Evolutionary conservation across 1,140 invertebrate genomes (phyloP).

Genomic region (Calosoma granatense): DNA sequence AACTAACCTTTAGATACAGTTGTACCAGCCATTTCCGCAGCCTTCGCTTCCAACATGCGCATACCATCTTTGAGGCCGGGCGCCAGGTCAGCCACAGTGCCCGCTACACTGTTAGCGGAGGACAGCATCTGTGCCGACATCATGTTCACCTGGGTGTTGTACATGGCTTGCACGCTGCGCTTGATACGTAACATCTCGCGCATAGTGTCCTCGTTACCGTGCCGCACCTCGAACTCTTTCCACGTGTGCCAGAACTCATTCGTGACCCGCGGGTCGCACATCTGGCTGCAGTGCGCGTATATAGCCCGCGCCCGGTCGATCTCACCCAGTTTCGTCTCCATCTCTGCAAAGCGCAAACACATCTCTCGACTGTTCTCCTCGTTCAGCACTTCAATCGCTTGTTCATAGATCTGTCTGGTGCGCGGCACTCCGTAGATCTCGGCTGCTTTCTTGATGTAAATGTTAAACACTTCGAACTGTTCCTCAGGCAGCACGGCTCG

Average conservation of each 20-base stretch:
- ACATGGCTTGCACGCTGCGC: slow-evolving; percentile 92
- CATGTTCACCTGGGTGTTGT: slow-evolving; percentile 93
- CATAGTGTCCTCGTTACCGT: slow-evolving; percentile 99
- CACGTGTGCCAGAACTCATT: slow-evolving; percentile 95
- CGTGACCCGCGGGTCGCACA: slow-evolving; percentile 95
- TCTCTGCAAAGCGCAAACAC: slow-evolving; percentile 92
- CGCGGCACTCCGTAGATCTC: slow-evolving; percentile 96
- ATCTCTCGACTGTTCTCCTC: slow-evolving; percentile 92
- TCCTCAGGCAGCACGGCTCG: slow-evolving; percentile 83
- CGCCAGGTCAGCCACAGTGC: slow-evolving; percentile 53
- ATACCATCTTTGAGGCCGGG: slow-evolving; percentile 73
- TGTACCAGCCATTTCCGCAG: slow-evolving; percentile 52
- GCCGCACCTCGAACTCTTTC: slow-evolving; percentile 98
- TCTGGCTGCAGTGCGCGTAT: slow-evolving; percentile 96
- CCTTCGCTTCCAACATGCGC: slow-evolving; percentile 77
- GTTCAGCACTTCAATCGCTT: slow-evolving; percentile 84
- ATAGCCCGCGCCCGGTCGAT: slow-evolving; percentile 94
- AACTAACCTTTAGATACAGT: slow-evolving; percentile 28
- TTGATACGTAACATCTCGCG: slow-evolving; percentile 98
- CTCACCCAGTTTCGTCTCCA: slow-evolving; percentile 97
- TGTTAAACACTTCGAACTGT: slow-evolving; percentile 97
- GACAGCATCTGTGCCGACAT: slow-evolving; percentile 96
- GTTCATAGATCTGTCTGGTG: slow-evolving; percentile 94
- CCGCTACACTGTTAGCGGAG: slow-evolving; percentile 50
- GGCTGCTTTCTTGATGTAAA: slow-evolving; percentile 96